Conservation (phyloP, 2,888 invertebrate species). For the Subacronicta megacephala region DNA sequence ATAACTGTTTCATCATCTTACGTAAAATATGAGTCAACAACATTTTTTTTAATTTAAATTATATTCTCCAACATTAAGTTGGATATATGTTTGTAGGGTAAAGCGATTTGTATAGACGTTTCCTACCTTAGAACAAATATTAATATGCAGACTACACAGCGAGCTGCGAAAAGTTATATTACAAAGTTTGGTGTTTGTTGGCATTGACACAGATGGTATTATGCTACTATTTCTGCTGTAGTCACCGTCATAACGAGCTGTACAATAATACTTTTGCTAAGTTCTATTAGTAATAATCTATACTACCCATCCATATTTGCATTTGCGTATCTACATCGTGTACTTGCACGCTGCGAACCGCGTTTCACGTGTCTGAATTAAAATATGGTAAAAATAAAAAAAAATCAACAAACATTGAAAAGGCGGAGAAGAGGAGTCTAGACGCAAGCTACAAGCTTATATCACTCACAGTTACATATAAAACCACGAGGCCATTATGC, state of each 20-base stretch:
- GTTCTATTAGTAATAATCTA: constrained; percentile 2
- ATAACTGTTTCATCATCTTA: constrained; percentile 12
- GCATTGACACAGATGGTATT: constrained; percentile 22
- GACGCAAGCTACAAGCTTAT: not conserved
- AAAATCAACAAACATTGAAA: constrained; percentile 15
- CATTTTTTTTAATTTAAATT: no score
- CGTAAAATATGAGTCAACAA: constrained; percentile 1
- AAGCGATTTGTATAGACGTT: constrained; percentile 1
- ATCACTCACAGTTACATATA: not conserved
- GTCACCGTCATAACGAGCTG: constrained; percentile 8
- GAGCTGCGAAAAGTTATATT: constrained; percentile 7
- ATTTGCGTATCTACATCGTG: no score
- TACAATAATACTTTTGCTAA: constrained; percentile 19
- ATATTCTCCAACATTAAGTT: not conserved
- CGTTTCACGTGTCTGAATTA: constrained; percentile 14
- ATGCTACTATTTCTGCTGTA: constrained; percentile 2
- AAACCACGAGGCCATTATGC: constrained; percentile 3
- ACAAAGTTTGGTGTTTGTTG: constrained; percentile 15
- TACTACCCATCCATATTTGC: not conserved
- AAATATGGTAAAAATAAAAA: constrained; percentile 23
- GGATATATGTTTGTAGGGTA: constrained; percentile 3
- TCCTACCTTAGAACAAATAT: constrained; percentile 21
- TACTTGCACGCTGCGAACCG: not conserved
- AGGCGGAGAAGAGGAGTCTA: constrained; percentile 11
- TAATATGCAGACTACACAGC: constrained; percentile 8